phyloP scores from a whole-genome alignment of 2,113 vertebrate genomes.

The Menura novaehollandiae region DNA sequence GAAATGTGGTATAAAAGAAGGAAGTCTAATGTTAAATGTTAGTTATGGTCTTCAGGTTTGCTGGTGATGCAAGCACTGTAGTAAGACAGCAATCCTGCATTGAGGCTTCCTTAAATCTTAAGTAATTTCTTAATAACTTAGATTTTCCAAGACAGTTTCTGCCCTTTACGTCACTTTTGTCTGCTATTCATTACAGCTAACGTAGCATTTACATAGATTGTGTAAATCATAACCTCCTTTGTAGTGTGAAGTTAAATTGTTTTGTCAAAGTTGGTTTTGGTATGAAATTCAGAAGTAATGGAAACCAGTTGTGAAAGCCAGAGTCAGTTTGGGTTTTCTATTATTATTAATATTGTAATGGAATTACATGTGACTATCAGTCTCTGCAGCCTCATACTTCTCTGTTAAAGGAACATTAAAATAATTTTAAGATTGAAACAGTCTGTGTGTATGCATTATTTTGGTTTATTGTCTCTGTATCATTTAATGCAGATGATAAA shows the following conservation, averaged over 20 bases:
- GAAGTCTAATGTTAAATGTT: neutral
- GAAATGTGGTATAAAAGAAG: neutral
- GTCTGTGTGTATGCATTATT: neutral
- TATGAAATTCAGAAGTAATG: slow-evolving; percentile 22
- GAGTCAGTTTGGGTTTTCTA: neutral
- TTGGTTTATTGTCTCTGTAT: neutral
- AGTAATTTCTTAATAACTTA: neutral
- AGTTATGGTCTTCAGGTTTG: neutral
- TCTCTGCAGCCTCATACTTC: neutral
- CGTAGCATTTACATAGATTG: neutral
- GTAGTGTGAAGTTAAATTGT: neutral
- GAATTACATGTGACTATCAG: neutral
- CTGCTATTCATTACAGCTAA: neutral
- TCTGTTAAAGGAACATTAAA: neutral
- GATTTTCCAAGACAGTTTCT: neutral
- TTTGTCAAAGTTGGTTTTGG: neutral
- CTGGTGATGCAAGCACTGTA: neutral
- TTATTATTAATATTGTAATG: neutral
- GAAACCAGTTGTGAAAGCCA: slow-evolving; percentile 3
- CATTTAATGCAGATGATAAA: neutral
- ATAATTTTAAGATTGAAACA: neutral
- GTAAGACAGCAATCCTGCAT: neutral
- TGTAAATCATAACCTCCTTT: neutral
- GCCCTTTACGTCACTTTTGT: neutral
- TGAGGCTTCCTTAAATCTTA: neutral